These are phyloP conservation scores for Hyperopisus bebe DNA, from an alignment of 2,113 vertebrate genomes.

Conservation along the genomic window DNA sequence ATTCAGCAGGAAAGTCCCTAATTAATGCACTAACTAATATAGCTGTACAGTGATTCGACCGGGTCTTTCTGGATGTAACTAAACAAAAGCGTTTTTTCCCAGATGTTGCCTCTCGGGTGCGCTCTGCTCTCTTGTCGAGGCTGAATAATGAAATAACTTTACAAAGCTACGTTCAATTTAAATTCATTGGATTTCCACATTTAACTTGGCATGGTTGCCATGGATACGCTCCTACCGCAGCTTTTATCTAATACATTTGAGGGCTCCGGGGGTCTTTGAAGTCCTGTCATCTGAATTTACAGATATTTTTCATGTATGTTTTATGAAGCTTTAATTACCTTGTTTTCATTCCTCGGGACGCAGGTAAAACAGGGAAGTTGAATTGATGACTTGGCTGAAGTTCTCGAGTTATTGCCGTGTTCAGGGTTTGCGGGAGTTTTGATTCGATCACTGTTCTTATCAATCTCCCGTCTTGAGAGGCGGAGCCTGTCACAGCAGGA, in stretches of 20 bases:
- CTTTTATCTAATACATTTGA: constrained; percentile 24
- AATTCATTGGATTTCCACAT: constrained; percentile 25
- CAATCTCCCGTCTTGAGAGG: not conserved
- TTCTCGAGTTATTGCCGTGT: not conserved
- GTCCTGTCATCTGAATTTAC: constrained; percentile 21
- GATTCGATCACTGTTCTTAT: not conserved
- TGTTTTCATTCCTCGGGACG: constrained; percentile 13
- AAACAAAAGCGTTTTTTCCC: not conserved
- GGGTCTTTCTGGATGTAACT: constrained; percentile 5
- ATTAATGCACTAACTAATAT: constrained; percentile 8
- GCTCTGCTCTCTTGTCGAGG: constrained; percentile 6
- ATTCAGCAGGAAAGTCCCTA: not conserved
- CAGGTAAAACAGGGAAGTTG: constrained; percentile 9
- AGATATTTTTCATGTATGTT: constrained; percentile 23
- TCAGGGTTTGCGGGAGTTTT: not conserved
- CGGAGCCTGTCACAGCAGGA: not conserved
- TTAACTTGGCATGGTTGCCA: constrained; percentile 22
- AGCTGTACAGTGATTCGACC: not conserved
- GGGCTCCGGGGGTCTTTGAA: constrained; percentile 18
- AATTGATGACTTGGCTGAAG: not conserved
- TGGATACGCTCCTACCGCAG: constrained; percentile 4
- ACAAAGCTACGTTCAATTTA: constrained; percentile 27
- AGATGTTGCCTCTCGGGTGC: not conserved
- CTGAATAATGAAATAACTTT: constrained; percentile 25
- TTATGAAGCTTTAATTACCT: constrained; percentile 19